Percentiles rank a stretch among this genome's conserved stretches.
These are phyloP conservation scores for Colostygia pectinataria DNA, from an alignment of 2,888 invertebrate species.

Conservation along the genomic window DNA sequence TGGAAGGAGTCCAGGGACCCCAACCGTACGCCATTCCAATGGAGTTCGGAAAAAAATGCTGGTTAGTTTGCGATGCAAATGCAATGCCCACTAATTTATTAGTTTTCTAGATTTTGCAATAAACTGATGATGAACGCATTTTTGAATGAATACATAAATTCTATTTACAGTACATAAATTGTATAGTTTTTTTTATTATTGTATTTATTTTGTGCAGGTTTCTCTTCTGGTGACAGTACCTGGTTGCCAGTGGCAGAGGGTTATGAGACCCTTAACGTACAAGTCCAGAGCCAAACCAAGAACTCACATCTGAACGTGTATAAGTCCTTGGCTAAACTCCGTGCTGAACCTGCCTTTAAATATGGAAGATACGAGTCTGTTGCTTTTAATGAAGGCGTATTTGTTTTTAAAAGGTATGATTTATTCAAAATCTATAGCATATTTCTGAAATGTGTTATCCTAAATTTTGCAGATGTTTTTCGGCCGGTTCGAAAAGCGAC, in stretches of 20 bases:
- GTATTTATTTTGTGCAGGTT: constrained; percentile 71
- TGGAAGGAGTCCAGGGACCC: constrained; percentile 82
- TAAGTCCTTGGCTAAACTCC: constrained; percentile 78
- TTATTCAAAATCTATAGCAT: too few relatives aligned
- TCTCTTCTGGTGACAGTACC: constrained; percentile 79
- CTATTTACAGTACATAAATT: too few relatives aligned
- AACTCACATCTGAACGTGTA: constrained; percentile 86
- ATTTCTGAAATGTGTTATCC: too few relatives aligned
- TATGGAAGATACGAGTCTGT: constrained; percentile 81
- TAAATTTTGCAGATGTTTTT: too few relatives aligned
- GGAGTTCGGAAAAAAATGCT: constrained; percentile 81
- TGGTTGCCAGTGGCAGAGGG: constrained; percentile 88
- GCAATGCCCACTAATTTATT: too few relatives aligned
- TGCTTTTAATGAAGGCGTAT: constrained; percentile 78
- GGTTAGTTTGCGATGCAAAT: too few relatives aligned
- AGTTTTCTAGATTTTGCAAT: too few relatives aligned
- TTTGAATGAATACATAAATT: too few relatives aligned
- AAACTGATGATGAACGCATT: too few relatives aligned
- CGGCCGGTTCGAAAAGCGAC: too few relatives aligned
- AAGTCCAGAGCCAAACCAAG: constrained; percentile 62
- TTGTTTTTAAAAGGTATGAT: constrained; percentile 74
- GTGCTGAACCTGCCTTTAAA: constrained; percentile 75
- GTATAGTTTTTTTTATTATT: too few relatives aligned
- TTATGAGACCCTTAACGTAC: constrained; percentile 83
- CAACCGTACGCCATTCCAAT: constrained; percentile 86